phyloP scores from a whole-genome alignment of 2,888 invertebrate genomes.

The Priocnemis perturbator region DNA sequence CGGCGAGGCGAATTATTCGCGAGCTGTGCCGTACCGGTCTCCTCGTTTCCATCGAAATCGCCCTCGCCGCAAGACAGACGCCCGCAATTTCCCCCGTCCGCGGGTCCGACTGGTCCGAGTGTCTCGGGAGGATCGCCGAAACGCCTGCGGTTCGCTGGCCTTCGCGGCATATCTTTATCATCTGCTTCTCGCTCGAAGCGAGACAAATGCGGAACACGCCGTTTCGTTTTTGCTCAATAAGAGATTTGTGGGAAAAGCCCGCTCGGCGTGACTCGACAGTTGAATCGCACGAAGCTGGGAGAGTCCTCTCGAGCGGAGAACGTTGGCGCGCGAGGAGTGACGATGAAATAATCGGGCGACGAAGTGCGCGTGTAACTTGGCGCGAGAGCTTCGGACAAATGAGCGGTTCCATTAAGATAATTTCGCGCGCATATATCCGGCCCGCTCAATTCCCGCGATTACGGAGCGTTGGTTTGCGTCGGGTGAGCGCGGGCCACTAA shows the following conservation, averaged over 20 bases:
- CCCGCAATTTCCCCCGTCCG: too few species aligned
- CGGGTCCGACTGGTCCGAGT: too few species aligned
- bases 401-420: conserved; percentile 55
- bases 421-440: conserved; percentile 21
- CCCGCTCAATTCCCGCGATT: conserved; percentile 46
- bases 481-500: not conserved
- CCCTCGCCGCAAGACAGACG: not conserved
- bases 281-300: too few species aligned
- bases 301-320: not conserved
- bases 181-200: too few species aligned
- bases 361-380: conserved; percentile 2
- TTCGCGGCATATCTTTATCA: too few species aligned
- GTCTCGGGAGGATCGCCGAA: not conserved
- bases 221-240: too few species aligned
- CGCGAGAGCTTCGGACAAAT: conserved; percentile 43
- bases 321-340: not conserved
- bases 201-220: too few species aligned
- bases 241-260: too few species aligned
- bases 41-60: conserved; percentile 16
- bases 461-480: conserved; percentile 16
- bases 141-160: not conserved
- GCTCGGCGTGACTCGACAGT: too few species aligned
- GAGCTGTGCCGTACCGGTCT: conserved; percentile 7
- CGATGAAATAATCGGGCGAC: not conserved
- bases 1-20: conserved; percentile 19